Conservation (phyloP, 1,140 invertebrate species). For the Rhyzopertha dominica region DNA sequence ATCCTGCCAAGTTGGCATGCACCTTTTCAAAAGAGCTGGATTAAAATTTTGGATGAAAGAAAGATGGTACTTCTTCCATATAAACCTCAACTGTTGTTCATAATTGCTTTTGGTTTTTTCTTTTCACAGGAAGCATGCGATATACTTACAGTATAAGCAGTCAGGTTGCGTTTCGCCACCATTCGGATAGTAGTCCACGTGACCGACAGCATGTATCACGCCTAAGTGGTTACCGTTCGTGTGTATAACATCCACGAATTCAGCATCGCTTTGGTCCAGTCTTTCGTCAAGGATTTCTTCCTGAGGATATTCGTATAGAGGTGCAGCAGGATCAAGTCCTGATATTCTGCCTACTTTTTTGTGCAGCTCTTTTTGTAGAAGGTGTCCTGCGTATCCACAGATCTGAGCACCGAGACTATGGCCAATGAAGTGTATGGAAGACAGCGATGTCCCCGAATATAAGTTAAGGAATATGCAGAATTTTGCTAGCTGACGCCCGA, state of each 20-base stretch:
- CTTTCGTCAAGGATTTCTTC: constrained; percentile 27
- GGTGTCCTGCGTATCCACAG: constrained; percentile 34
- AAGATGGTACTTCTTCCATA: no score
- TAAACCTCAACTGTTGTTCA: no score
- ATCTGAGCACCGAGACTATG: constrained; percentile 45
- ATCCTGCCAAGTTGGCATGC: no score
- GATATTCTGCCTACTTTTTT: constrained; percentile 25
- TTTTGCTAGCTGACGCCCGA: constrained; percentile 26
- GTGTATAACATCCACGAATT: constrained; percentile 50
- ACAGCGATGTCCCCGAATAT: constrained; percentile 18
- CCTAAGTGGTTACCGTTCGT: constrained; percentile 47
- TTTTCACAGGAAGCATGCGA: no score
- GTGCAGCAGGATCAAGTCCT: constrained; percentile 40
- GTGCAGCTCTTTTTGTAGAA: constrained; percentile 18
- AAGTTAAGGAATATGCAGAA: constrained; percentile 16
- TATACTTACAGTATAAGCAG: constrained; percentile 29
- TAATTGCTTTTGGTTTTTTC: no score
- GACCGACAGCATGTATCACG: constrained; percentile 44
- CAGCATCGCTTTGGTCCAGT: constrained; percentile 44
- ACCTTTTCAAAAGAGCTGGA: no score
- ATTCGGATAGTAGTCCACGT: constrained; percentile 44
- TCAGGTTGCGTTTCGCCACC: constrained; percentile 34
- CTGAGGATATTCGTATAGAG: constrained; percentile 29
- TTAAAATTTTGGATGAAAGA: no score
- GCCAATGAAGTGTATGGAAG: constrained; percentile 34